phyloP scores from a whole-genome alignment of 2,797 vertebrate species.

The Masticophis lateralis region DNA sequence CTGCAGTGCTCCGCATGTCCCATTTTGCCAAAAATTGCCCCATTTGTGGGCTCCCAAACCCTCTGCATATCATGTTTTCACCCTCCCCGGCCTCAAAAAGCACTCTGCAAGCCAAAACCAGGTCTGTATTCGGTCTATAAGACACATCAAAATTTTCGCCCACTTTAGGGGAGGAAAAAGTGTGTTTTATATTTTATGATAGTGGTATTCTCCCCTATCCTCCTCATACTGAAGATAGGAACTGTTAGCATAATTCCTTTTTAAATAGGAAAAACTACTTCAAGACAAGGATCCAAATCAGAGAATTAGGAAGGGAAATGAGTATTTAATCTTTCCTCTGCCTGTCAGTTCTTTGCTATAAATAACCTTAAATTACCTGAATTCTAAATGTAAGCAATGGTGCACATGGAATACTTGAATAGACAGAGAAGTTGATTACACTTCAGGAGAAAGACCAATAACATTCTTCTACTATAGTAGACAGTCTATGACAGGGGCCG shows the following conservation, averaged over 20 bases:
- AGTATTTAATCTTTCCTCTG: background rate
- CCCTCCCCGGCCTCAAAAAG: too few relatives aligned
- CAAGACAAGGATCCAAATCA: background rate
- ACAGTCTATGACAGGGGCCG: background rate
- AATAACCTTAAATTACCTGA: background rate
- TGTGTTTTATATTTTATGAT: too few relatives aligned
- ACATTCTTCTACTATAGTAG: background rate
- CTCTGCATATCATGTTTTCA: too few relatives aligned
- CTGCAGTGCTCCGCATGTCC: too few relatives aligned
- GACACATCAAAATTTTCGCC: too few relatives aligned
- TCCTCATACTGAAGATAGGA: background rate
- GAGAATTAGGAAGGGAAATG: background rate
- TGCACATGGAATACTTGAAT: background rate
- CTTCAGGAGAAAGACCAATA: background rate
- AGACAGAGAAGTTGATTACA: background rate
- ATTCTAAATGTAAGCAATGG: background rate
- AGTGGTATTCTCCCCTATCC: background rate
- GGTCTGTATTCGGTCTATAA: too few relatives aligned
- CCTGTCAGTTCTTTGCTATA: background rate
- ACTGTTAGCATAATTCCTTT: background rate
- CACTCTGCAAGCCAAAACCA: too few relatives aligned
- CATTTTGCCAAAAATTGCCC: too few relatives aligned
- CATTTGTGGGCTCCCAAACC: too few relatives aligned
- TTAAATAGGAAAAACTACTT: background rate
- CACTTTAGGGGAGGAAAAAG: too few relatives aligned